Evolutionary conservation across 2,797 vertebrate species (phyloP).

Genomic region (Loris lydekkerianus): DNA sequence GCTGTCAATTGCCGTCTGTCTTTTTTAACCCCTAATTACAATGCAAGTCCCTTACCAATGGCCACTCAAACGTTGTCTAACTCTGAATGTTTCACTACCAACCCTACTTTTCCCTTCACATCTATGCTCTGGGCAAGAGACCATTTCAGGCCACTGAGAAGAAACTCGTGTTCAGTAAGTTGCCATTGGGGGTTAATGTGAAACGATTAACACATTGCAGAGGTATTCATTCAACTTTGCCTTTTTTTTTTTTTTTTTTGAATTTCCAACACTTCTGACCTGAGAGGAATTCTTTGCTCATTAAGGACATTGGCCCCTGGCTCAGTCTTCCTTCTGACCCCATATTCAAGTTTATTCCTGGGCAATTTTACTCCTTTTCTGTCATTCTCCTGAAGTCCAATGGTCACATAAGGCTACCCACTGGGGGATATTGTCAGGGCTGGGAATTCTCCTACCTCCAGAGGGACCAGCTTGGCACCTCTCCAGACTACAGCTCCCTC

Average conservation of each 20-base stretch:
- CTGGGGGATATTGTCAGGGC: background rate
- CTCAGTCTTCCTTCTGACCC: background rate
- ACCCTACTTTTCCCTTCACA: background rate
- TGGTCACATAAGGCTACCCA: background rate
- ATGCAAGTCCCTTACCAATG: no score
- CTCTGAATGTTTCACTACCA: background rate
- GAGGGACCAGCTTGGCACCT: no score
- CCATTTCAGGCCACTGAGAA: background rate
- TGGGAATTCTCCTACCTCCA: no score
- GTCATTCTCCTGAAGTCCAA: background rate
- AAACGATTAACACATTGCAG: background rate
- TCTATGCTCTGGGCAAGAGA: background rate
- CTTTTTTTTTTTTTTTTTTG: background rate
- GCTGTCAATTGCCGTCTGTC: rapidly evolving
- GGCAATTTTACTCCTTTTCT: no score
- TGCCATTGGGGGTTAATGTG: background rate
- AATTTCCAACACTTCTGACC: background rate
- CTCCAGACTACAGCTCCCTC: background rate
- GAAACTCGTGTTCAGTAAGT: background rate
- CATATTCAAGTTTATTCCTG: rapidly evolving
- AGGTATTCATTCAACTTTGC: background rate
- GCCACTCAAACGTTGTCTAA: no score
- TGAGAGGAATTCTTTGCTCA: background rate
- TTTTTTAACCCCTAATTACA: no score
- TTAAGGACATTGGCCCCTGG: rapidly evolving